Percentiles rank a stretch among this genome's conserved stretches.
Conservation (phyloP, 1,140 invertebrate species). For the Bradysia coprophila region DNA sequence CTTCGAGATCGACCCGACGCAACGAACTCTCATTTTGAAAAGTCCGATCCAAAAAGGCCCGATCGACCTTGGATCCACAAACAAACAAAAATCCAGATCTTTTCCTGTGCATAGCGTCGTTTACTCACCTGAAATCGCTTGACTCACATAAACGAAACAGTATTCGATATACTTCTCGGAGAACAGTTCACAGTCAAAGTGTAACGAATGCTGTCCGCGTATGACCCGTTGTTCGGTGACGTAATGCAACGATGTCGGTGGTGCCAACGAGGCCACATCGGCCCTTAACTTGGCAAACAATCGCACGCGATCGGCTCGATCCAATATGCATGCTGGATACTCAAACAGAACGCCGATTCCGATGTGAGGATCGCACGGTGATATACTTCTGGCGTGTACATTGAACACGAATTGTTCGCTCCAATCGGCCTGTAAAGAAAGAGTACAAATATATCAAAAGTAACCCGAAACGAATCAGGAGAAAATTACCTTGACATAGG, state of each 20-base stretch:
- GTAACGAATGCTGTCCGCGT: slow-evolving; percentile 47
- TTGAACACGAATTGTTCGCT: slow-evolving; percentile 66
- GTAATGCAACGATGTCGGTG: slow-evolving; percentile 38
- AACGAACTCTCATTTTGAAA: no score
- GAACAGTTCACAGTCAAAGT: slow-evolving; percentile 66
- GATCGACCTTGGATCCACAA: no score
- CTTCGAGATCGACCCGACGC: no score
- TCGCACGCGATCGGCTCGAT: slow-evolving; percentile 49
- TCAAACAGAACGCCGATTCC: slow-evolving; percentile 56
- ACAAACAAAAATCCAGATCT: no score
- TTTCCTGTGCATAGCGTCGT: no score
- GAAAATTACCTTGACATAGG: slow-evolving; percentile 39
- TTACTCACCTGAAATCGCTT: slow-evolving; percentile 60
- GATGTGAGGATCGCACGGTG: slow-evolving; percentile 50
- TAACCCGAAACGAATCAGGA: background rate
- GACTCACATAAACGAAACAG: slow-evolving; percentile 70
- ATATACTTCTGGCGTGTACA: slow-evolving; percentile 57
- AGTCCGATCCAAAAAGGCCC: no score
- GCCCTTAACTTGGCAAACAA: slow-evolving; percentile 47
- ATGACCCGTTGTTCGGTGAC: slow-evolving; percentile 31
- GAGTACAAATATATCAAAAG: background rate
- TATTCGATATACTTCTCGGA: slow-evolving; percentile 64
- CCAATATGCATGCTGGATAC: slow-evolving; percentile 59
- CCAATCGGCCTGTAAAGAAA: slow-evolving; percentile 46
- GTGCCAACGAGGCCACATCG: slow-evolving; percentile 42